Base-by-base conservation (phyloP, 2,113 vertebrate genomes). In the Leptosomus discolor region DNA sequence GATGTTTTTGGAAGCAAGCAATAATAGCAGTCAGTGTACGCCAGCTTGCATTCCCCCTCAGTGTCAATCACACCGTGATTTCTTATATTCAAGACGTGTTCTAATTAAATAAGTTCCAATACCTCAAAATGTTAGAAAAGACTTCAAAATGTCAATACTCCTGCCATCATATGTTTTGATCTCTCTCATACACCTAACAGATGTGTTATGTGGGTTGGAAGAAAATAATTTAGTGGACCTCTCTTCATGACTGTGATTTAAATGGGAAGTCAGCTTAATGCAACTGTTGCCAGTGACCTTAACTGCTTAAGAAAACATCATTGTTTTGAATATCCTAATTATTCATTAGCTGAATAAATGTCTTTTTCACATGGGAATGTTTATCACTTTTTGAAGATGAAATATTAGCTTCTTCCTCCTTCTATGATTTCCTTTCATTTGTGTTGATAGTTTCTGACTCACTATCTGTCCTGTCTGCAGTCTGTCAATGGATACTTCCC, bases 291-390 rank as follows among this genome's bases (percentile, higher is more conserved):
- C 77, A 65, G 67, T 26, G 29, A 90, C 90, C n/a, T 71, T 92
- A 71, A 54, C 67, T 80, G 65, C 82, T 32, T 73, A 79, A 92
- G 45, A 88, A 93, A 94, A 77, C 39, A 90, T 57, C 37, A 76
- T 74, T 96, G 92, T 95, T 96, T 95, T 93, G 71, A 95, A 91
- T 92, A 94, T 48, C 63, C 82, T 84, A 86, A 94, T 97, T 97
- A 94, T 90, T 97, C 92, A 80, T 92, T 93, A 91, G 34, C 34
- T 83, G 78, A 96, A 95, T 90, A 79, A 95, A 88, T 73, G 74
- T 90, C 92, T 90, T 90, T 95, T 97, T 83, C 81, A 96, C 32
- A 0, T 97, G 92, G 93, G 92, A 97, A 97, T 95, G 95, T 97
- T 97, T 95, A 97, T 93, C 67, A 76, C 37, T 70, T 97, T 94